Conservation (phyloP, 2,113 vertebrate species). For the Collichthys lucidus region DNA sequence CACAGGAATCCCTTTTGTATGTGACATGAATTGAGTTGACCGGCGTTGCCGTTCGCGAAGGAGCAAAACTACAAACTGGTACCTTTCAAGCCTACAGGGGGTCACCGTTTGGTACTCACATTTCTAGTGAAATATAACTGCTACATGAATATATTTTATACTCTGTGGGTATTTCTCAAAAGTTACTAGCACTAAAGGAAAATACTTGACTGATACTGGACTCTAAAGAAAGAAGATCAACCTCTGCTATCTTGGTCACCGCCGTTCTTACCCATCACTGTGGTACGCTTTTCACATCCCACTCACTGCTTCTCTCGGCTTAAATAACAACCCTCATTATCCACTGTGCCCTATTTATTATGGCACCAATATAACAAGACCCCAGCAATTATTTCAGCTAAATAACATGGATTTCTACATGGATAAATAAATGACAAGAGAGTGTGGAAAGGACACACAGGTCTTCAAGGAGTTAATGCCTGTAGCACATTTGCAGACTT, state of each 20-base stretch:
- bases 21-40: slow-evolving; percentile 24
- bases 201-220: background rate
- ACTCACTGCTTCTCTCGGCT: slow-evolving; percentile 21
- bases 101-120: background rate
- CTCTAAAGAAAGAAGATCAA: background rate
- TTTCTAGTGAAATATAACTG: background rate
- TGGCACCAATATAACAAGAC: slow-evolving; percentile 16
- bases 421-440: slow-evolving; percentile 7
- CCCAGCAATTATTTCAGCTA: slow-evolving; percentile 7
- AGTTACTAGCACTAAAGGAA: background rate
- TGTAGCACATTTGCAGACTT: background rate
- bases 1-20: background rate
- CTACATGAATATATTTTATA: background rate
- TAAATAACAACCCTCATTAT: slow-evolving; percentile 46
- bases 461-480: background rate
- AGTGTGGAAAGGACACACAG: background rate
- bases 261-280: background rate
- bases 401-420: slow-evolving; percentile 1
- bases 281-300: slow-evolving; percentile 20
- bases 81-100: background rate
- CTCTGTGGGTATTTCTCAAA: background rate
- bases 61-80: background rate
- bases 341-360: slow-evolving; percentile 11
- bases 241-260: background rate
- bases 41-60: slow-evolving; percentile 8